A percentile compares a stretch with the other conserved stretches of the same genome.
phyloP scores from a whole-genome alignment of 1,140 invertebrate species.

The Micrasema longulum region DNA sequence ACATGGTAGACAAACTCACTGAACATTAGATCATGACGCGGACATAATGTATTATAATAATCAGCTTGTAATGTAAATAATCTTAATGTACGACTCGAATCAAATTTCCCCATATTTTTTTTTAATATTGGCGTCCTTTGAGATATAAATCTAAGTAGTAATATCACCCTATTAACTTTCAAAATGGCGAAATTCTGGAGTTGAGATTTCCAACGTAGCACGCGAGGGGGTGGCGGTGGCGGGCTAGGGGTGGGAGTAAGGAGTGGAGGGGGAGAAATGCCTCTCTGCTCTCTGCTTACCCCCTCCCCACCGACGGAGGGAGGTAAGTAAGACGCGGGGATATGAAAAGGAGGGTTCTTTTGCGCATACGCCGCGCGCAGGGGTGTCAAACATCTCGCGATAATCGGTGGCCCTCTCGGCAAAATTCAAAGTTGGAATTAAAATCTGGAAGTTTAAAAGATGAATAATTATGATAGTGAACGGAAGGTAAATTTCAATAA shows the following conservation, averaged over 20 bases:
- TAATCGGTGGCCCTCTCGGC: not conserved
- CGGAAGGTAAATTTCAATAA: too few relatives aligned
- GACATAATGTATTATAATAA: not conserved
- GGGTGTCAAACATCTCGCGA: conserved; percentile 13
- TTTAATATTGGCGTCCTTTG: not conserved
- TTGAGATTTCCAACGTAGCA: conserved; percentile 17
- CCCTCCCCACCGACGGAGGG: conserved; percentile 8
- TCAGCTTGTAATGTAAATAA: not conserved
- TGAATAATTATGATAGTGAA: not conserved
- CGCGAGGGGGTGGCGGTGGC: conserved; percentile 7
- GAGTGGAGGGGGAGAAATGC: not conserved
- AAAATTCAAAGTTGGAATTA: not conserved
- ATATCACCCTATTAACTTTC: conserved; percentile 12
- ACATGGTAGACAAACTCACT: too few relatives aligned
- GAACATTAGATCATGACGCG: too few relatives aligned
- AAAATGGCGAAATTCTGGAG: conserved; percentile 37
- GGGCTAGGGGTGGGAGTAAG: not conserved
- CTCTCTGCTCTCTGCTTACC: too few relatives aligned
- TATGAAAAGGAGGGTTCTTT: conserved; percentile 49
- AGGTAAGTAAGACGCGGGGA: conserved; percentile 51
- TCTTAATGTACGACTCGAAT: not conserved
- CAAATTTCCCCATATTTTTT: not conserved
- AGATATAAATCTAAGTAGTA: too few relatives aligned
- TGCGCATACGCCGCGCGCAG: conserved; percentile 49
- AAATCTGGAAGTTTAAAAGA: not conserved